phyloP scores from a whole-genome alignment of 2,888 invertebrate species.

The Dorcus hopei region DNA sequence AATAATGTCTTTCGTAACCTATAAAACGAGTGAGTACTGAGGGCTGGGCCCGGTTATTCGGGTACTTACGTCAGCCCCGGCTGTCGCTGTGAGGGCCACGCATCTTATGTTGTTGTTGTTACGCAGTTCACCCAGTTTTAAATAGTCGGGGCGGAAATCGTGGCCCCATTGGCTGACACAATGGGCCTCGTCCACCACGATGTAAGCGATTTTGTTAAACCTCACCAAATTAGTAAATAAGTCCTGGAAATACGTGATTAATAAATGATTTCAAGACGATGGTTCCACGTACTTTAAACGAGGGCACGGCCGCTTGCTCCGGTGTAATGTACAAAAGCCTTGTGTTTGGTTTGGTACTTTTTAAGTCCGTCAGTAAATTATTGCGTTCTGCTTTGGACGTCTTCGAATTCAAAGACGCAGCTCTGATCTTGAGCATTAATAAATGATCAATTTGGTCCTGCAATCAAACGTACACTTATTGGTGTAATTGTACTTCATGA shows the following conservation, averaged over 20 bases:
- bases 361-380: constrained; percentile 74
- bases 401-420: constrained; percentile 92
- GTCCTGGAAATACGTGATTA: constrained; percentile 43
- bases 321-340: constrained; percentile 94
- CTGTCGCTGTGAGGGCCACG: constrained; percentile 95
- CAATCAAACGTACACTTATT: constrained; percentile 18
- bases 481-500: constrained; percentile 6
- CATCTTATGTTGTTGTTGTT: constrained; percentile 70
- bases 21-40: constrained; percentile 24
- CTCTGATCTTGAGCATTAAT: constrained; percentile 69
- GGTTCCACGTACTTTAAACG: constrained; percentile 55
- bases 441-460: constrained; percentile 92
- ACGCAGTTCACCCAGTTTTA: constrained; percentile 76
- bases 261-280: not conserved
- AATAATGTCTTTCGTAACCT: constrained; percentile 82
- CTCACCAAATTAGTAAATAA: constrained; percentile 68
- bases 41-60: not conserved
- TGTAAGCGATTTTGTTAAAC: constrained; percentile 77
- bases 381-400: constrained; percentile 74
- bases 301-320: constrained; percentile 84
- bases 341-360: constrained; percentile 64
- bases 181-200: constrained; percentile 97
- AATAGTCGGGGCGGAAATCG: constrained; percentile 93
- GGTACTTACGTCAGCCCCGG: constrained; percentile 59
- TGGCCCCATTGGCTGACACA: constrained; percentile 99